These are phyloP conservation scores for Allolobophora icterica DNA, from an alignment of 2,888 invertebrate genomes.

Conservation along the genomic window DNA sequence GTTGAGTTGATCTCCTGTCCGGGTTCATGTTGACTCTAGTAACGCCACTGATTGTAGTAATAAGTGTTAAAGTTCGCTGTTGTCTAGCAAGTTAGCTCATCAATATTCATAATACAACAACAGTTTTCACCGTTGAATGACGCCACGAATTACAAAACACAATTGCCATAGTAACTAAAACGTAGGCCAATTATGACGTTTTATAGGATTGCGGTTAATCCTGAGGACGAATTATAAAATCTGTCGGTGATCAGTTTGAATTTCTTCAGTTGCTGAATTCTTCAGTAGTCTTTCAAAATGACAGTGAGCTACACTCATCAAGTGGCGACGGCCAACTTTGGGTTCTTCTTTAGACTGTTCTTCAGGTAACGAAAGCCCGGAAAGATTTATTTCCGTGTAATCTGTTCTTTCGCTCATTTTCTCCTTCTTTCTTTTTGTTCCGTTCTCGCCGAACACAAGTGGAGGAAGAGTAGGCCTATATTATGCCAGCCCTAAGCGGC, in stretches of 20 bases:
- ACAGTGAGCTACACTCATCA: background rate
- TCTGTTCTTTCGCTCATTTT: too few relatives aligned
- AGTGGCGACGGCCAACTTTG: background rate
- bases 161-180: background rate
- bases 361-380: background rate
- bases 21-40: too few relatives aligned
- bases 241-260: background rate
- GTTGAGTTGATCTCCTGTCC: too few relatives aligned
- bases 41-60: too few relatives aligned
- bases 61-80: too few relatives aligned
- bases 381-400: too few relatives aligned
- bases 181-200: too few relatives aligned
- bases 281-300: background rate
- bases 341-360: background rate
- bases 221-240: background rate
- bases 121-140: background rate
- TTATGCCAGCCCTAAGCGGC: too few relatives aligned
- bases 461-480: too few relatives aligned
- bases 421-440: too few relatives aligned
- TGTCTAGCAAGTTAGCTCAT: too few relatives aligned
- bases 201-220: background rate
- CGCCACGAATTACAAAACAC: background rate
- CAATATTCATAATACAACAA: background rate
- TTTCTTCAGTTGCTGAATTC: background rate
- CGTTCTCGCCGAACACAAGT: too few relatives aligned